phyloP scores from a whole-genome alignment of 2,888 invertebrate genomes.

The Aphodius granarius region DNA sequence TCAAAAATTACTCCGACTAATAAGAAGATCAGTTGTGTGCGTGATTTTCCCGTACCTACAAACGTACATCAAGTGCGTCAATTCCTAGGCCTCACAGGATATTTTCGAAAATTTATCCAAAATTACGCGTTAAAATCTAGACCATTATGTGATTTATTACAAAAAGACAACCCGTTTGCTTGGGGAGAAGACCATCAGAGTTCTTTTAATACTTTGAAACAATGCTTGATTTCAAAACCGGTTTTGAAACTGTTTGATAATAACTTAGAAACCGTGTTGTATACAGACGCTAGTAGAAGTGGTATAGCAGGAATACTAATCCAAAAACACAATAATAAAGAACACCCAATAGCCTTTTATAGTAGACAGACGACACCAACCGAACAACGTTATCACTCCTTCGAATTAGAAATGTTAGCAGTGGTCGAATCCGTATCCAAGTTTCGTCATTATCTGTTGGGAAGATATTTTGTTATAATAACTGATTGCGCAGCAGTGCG shows the following conservation, averaged over 20 bases:
- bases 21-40: constrained; percentile 28
- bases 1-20: constrained; percentile 30
- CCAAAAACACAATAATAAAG: constrained; percentile 24
- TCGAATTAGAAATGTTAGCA: constrained; percentile 36
- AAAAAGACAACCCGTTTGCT: constrained; percentile 21
- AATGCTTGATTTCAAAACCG: constrained; percentile 18
- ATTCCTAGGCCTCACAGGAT: constrained; percentile 16
- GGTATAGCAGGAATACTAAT: constrained; percentile 30
- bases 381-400: constrained; percentile 36
- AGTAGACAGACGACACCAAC: constrained; percentile 35
- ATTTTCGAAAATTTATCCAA: constrained; percentile 13
- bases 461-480: not conserved
- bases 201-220: constrained; percentile 16
- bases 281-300: constrained; percentile 29
- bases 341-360: constrained; percentile 27
- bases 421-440: constrained; percentile 28
- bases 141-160: constrained; percentile 23
- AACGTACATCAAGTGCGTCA: constrained; percentile 19
- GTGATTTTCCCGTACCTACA: constrained; percentile 6
- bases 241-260: constrained; percentile 27
- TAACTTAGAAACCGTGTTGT: constrained; percentile 21
- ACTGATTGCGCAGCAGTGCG: not conserved
- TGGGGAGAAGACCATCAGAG: constrained; percentile 21
- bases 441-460: not conserved
- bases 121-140: constrained; percentile 18